Conservation (phyloP, 2,113 vertebrate species). For the Ochotona princeps region DNA sequence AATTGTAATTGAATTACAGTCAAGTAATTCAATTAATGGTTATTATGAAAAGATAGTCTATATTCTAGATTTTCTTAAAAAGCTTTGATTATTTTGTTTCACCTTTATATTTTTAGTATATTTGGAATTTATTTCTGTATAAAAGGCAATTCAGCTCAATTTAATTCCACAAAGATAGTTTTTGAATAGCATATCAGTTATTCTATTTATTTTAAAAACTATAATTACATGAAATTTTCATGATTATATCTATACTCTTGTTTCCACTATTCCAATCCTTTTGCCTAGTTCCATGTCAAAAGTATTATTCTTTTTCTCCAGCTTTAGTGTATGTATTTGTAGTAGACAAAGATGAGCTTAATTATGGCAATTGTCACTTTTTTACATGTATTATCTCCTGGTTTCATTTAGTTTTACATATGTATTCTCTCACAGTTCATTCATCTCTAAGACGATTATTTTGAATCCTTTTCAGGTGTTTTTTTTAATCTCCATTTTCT, state of each 20-base stretch:
- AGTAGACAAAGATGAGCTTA: not conserved
- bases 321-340: not conserved
- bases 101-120: not conserved
- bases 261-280: not conserved
- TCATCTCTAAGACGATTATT: not conserved
- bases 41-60: not conserved
- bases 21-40: not conserved
- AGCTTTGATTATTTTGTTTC: conserved; percentile 1
- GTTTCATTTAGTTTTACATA: not conserved
- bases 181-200: conserved; percentile 4
- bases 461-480: not conserved
- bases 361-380: not conserved
- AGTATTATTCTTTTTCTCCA: not conserved
- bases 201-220: conserved; percentile 23
- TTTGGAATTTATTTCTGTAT: conserved; percentile 23
- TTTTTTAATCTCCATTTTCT: not conserved
- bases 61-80: not conserved
- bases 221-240: conserved; percentile 24
- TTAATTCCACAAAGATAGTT: conserved; percentile 2
- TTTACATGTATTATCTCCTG: not conserved
- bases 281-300: not conserved
- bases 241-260: not conserved
- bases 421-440: not conserved
- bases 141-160: not conserved
- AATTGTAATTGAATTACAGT: not conserved